Evolutionary conservation across 35 echinoderm and acorn worm genomes (phyloP).

Genomic region (Lytechinus variegatus): DNA sequence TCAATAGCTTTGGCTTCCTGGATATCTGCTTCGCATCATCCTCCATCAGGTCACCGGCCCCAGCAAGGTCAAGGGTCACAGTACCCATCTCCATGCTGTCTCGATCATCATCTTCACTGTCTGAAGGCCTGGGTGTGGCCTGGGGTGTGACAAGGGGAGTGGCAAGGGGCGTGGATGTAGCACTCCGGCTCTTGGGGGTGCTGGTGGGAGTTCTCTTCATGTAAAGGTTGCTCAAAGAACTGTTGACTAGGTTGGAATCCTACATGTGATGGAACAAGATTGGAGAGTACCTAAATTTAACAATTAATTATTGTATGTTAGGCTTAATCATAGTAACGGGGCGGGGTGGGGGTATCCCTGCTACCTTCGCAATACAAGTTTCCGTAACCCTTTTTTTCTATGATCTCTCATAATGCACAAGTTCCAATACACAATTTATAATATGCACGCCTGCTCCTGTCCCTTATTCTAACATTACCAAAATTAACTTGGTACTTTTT

Average conservation of each 20-base stretch:
- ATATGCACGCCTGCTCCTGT: too few species aligned
- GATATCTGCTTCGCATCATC: neutral
- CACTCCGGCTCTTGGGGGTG: slow-evolving; percentile 31
- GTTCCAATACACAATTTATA: too few species aligned
- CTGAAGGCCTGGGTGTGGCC: slow-evolving; percentile 33
- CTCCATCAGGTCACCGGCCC: slow-evolving; percentile 24
- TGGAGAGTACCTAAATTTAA: too few species aligned
- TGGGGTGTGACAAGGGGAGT: slow-evolving; percentile 17
- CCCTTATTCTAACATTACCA: too few species aligned
- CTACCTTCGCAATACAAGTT: too few species aligned
- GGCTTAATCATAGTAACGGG: too few species aligned
- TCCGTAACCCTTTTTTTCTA: too few species aligned
- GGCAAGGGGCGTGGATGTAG: neutral
- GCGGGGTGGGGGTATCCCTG: too few species aligned
- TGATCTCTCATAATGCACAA: too few species aligned
- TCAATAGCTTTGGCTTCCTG: neutral
- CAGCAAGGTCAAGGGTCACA: slow-evolving; percentile 52
- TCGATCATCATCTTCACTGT: slow-evolving; percentile 39
- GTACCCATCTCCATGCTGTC: slow-evolving; percentile 56
- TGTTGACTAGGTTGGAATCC: slow-evolving; percentile 87
- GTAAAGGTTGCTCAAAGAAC: slow-evolving; percentile 76
- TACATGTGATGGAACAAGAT: neutral
- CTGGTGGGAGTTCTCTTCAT: slow-evolving; percentile 61
- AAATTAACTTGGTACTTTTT: too few species aligned
- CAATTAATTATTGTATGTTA: too few species aligned